These are phyloP conservation scores for Anticlea derivata DNA, from an alignment of 2,888 invertebrate genomes.

Conservation along the genomic window DNA sequence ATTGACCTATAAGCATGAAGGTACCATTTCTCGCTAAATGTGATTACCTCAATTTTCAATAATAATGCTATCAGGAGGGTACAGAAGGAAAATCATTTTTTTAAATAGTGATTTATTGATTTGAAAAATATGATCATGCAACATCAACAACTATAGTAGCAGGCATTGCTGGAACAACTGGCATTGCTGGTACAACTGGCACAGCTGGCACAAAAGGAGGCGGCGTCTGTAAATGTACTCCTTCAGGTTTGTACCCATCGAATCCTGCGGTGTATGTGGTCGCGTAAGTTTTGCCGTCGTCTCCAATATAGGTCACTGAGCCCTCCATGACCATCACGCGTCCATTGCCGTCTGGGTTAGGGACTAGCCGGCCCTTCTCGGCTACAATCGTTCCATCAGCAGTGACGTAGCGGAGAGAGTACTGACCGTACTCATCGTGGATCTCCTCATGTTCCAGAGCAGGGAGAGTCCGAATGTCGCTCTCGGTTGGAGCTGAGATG, in stretches of 20 bases:
- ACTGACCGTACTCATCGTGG: conserved; percentile 56
- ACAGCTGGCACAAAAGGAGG: neutral
- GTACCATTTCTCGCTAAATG: no score
- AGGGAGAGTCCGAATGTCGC: conserved; percentile 36
- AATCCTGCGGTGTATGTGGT: conserved; percentile 48
- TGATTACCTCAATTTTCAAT: no score
- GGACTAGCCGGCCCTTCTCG: conserved; percentile 51
- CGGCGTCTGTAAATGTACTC: conserved; percentile 32
- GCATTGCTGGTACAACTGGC: neutral
- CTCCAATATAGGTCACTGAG: conserved; percentile 47
- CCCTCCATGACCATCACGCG: conserved; percentile 51
- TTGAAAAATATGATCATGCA: no score
- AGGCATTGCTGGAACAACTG: no score
- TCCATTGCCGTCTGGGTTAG: conserved; percentile 43
- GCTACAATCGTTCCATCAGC: conserved; percentile 54
- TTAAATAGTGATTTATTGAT: no score
- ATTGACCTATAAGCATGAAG: no score
- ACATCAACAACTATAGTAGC: no score
- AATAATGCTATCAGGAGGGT: no score
- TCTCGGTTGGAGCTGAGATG: conserved; percentile 24
- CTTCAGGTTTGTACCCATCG: conserved; percentile 45
- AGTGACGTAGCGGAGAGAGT: conserved; percentile 53
- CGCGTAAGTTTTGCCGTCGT: conserved; percentile 46
- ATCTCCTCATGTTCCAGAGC: conserved; percentile 54
- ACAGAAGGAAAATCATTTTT: no score